These are phyloP conservation scores for Barbus barbus DNA, from an alignment of 2,113 vertebrate genomes.

Conservation along the genomic window DNA sequence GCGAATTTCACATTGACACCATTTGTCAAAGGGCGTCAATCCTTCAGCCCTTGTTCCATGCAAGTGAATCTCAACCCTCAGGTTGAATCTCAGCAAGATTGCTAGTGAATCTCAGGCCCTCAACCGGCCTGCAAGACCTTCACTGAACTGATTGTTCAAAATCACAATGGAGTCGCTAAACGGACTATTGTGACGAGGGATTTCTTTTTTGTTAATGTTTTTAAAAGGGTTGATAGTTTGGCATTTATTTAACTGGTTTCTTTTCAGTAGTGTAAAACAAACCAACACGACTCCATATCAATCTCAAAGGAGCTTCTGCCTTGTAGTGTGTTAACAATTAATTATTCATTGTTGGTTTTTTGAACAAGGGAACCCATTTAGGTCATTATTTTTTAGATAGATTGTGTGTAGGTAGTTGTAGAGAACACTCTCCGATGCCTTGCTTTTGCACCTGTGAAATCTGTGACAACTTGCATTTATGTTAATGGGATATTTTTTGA, in stretches of 20 bases:
- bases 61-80: slow-evolving; percentile 41
- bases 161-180: slow-evolving; percentile 22
- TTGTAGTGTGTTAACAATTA: slow-evolving; percentile 55
- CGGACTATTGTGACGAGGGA: slow-evolving; percentile 16
- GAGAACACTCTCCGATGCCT: slow-evolving; percentile 23
- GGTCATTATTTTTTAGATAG: slow-evolving; percentile 41
- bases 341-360: slow-evolving; percentile 49
- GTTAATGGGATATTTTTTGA: slow-evolving; percentile 13
- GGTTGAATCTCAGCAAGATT: too few relatives aligned
- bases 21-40: slow-evolving; percentile 34
- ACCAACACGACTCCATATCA: slow-evolving; percentile 50
- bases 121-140: slow-evolving; percentile 29
- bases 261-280: slow-evolving; percentile 53
- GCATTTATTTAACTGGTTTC: slow-evolving; percentile 54
- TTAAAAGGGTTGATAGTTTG: slow-evolving; percentile 56
- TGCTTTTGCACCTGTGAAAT: slow-evolving; percentile 51
- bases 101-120: slow-evolving; percentile 31
- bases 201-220: slow-evolving; percentile 20
- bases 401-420: slow-evolving; percentile 34
- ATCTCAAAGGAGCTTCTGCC: slow-evolving; percentile 44
- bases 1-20: slow-evolving; percentile 49
- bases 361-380: slow-evolving; percentile 53
- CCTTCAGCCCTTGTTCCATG: slow-evolving; percentile 25
- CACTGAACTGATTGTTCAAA: slow-evolving; percentile 20
- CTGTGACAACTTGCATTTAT: slow-evolving; percentile 30